A percentile compares a stretch with the other conserved stretches of the same genome.
phyloP scores from a whole-genome alignment of 1,140 invertebrate genomes.

The Drosophila bocqueti region DNA sequence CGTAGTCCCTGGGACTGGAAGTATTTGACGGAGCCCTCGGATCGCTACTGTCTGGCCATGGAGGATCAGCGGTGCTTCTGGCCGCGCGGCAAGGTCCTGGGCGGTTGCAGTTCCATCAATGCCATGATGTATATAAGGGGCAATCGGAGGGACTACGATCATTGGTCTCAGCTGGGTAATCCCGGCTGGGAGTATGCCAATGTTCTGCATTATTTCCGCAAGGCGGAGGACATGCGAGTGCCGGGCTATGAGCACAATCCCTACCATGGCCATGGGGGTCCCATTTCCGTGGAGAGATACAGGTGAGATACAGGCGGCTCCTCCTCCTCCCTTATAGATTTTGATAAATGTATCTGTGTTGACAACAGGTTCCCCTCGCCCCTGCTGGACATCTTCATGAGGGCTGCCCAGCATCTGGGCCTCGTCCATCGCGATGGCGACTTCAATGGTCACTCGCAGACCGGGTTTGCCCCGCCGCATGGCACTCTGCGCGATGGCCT shows the following conservation, averaged over 20 bases:
- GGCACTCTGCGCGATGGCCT: constrained; percentile 93
- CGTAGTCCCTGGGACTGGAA: constrained; percentile 91
- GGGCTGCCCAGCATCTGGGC: constrained; percentile 87
- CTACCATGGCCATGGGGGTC: constrained; percentile 90
- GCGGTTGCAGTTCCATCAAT: constrained; percentile 93
- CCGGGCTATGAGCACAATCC: constrained; percentile 84
- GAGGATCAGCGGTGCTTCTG: constrained; percentile 88
- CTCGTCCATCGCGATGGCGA: constrained; percentile 88
- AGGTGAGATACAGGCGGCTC: constrained; percentile 45
- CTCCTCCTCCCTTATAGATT: no score
- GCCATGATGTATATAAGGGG: constrained; percentile 96
- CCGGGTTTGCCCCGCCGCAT: constrained; percentile 90
- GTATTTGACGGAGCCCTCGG: constrained; percentile 90
- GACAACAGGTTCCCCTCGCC: constrained; percentile 86
- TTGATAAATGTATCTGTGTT: no score
- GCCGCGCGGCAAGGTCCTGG: constrained; percentile 92
- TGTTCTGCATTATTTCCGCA: constrained; percentile 93
- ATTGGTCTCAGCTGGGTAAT: constrained; percentile 91
- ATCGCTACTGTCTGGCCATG: constrained; percentile 89
- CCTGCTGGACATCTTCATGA: constrained; percentile 88
- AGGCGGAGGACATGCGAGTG: constrained; percentile 90
- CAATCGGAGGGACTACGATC: constrained; percentile 93
- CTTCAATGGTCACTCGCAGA: constrained; percentile 91
- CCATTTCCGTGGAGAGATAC: constrained; percentile 89
- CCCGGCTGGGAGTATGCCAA: constrained; percentile 91